These are phyloP conservation scores for Eutolmus rufibarbis DNA, from an alignment of 2,888 invertebrate species.

Conservation along the genomic window DNA sequence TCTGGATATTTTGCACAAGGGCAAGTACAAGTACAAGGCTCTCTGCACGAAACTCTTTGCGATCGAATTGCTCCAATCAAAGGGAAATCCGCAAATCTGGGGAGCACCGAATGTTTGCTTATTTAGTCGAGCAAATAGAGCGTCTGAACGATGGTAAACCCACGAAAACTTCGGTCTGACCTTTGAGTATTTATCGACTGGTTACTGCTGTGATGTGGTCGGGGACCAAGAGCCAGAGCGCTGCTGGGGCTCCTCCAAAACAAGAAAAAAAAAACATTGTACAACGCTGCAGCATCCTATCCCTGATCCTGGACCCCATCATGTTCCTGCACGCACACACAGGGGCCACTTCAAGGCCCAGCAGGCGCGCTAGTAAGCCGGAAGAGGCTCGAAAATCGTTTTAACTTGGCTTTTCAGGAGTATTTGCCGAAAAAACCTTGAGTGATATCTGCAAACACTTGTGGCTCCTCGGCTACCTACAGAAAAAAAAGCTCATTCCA, in stretches of 20 bases:
- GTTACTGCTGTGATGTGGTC: not conserved
- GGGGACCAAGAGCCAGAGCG: not conserved
- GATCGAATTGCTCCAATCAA: not conserved
- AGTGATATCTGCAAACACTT: constrained; percentile 36
- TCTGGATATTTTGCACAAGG: not conserved
- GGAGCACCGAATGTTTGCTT: constrained; percentile 1
- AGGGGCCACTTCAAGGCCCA: not conserved
- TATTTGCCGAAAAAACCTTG: constrained; percentile 27
- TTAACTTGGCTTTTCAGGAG: not conserved
- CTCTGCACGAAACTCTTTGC: not conserved
- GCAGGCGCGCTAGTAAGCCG: not conserved
- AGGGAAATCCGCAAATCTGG: constrained; percentile 23
- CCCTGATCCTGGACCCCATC: not conserved
- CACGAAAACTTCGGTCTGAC: constrained; percentile 7
- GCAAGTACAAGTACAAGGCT: not conserved
- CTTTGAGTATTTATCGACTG: constrained; percentile 11
- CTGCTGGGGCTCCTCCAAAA: not conserved
- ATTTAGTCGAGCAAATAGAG: constrained; percentile 9
- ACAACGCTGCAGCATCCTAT: not conserved
- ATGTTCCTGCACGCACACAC: not conserved
- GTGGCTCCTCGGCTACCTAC: constrained; percentile 8
- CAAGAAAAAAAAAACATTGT: not conserved
- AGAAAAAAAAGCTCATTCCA: not conserved
- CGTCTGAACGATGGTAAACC: not conserved
- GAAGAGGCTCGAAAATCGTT: constrained; percentile 18